Percentiles rank a stretch among this genome's conserved stretches.
phyloP scores from a whole-genome alignment of 2,888 invertebrate species.

The Elmis aenea region DNA sequence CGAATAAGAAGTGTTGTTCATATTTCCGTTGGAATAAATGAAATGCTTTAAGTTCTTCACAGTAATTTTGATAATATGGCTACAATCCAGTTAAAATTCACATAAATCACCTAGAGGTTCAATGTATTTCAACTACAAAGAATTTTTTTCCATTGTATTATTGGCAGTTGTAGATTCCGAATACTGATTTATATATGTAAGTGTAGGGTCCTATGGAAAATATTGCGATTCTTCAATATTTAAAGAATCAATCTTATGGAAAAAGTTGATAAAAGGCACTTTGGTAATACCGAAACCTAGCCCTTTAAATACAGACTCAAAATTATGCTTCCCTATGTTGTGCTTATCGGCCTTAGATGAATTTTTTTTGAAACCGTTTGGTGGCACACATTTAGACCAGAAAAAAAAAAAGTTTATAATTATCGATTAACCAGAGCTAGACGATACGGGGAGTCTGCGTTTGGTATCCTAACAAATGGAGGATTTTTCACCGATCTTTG shows the following conservation, averaged over 20 bases:
- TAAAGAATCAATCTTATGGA: conserved; percentile 25
- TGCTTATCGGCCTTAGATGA: conserved; percentile 19
- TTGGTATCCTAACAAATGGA: conserved; percentile 37
- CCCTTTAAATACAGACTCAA: conserved; percentile 11
- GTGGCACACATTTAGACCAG: conserved; percentile 23
- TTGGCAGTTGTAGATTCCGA: conserved; percentile 30
- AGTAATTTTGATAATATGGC: too few relatives aligned
- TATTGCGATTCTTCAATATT: conserved; percentile 29
- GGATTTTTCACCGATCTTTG: conserved; percentile 29
- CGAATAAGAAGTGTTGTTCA: too few relatives aligned
- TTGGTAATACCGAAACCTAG: conserved; percentile 27
- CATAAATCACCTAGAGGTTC: too few relatives aligned
- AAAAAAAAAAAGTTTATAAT: conserved; percentile 30
- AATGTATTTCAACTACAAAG: conserved; percentile 4
- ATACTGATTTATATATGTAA: too few relatives aligned
- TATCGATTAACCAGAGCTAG: conserved; percentile 29
- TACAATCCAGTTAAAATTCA: too few relatives aligned
- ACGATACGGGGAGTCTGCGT: conserved; percentile 32
- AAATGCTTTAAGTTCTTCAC: too few relatives aligned
- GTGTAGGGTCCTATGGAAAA: too few relatives aligned
- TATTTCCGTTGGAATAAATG: too few relatives aligned
- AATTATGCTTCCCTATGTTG: conserved; percentile 18
- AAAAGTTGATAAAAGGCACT: conserved; percentile 24
- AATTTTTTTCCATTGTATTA: conserved; percentile 8
- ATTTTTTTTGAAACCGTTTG: conserved; percentile 16